A percentile compares a stretch with the other conserved stretches of the same genome.
These are phyloP conservation scores for Agriopis marginaria DNA, from an alignment of 2,888 invertebrate genomes.

Conservation along the genomic window DNA sequence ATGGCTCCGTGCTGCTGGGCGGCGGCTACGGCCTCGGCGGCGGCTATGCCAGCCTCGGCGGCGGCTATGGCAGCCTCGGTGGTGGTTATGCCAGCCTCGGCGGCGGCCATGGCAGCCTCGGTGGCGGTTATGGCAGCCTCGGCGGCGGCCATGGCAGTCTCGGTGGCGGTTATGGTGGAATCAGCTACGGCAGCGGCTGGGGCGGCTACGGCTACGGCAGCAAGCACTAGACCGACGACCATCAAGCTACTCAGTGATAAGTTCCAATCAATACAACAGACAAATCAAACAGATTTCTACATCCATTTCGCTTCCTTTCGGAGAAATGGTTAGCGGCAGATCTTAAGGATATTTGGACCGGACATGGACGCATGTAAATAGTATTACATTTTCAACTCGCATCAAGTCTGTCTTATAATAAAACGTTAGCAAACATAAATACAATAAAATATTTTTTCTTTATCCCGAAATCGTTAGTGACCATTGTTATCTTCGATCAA, in stretches of 20 bases:
- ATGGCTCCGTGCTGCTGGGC: constrained; percentile 57
- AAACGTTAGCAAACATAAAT: constrained; percentile 55
- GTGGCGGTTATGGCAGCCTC: constrained; percentile 41
- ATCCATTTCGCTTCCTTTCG: constrained; percentile 44
- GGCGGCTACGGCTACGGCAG: too few species aligned
- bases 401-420: constrained; percentile 60
- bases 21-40: constrained; percentile 47
- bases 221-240: too few species aligned
- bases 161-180: constrained; percentile 34
- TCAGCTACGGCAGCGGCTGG: constrained; percentile 16
- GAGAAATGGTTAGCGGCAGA: constrained; percentile 73
- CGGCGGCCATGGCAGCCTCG: neutral
- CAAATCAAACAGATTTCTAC: too few species aligned
- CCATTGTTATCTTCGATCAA: too few species aligned
- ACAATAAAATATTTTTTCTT: too few species aligned
- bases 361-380: constrained; percentile 64
- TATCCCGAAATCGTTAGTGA: too few species aligned
- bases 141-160: constrained; percentile 42
- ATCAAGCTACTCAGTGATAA: too few species aligned
- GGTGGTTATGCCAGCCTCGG: constrained; percentile 45
- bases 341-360: constrained; percentile 57
- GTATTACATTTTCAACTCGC: constrained; percentile 53
- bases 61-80: constrained; percentile 37
- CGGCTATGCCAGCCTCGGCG: constrained; percentile 39
- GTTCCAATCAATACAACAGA: too few species aligned